Base-by-base conservation (phyloP, 2,888 invertebrate species). In the Papilio elwesi region DNA sequence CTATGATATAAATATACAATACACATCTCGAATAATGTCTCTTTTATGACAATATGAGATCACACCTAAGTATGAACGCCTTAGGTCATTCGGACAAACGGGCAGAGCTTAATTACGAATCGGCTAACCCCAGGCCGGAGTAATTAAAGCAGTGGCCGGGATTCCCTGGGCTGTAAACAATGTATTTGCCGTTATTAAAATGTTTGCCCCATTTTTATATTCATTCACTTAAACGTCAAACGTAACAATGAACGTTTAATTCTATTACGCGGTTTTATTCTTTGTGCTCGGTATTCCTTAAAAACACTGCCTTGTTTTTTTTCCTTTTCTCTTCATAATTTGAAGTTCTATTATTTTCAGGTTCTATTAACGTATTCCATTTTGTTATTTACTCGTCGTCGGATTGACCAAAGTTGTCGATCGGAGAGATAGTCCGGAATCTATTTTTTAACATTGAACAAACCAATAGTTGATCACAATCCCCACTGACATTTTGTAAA, bases 131-230 rank as follows among this genome's bases (percentile, higher is more conserved):
- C 38, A 5, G 68, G 49, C 53, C 69, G 12, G 62, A 73, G 66
- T 73, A 73, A 73, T 73, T 73, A 73, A 73, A 70, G n/a, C 73
- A 65, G 65, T 73, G 66, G 59, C 73, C 70, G 73, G 70, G 66
- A 73, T 73, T 73, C 66, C 66, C 66, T 48, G 67, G 43, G 47
- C 52, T 66, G 55, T 66, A 73, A 73, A 73, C 66, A 66, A 62
- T 62, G 70, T 70, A 70, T 66, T 59, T 49, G 73, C 66, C 66
- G 57, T 70, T 59, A 70, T 73, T 66, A 68, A 73, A 73, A 73
- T 70, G 59, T 70, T 66, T 36, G 59, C 15, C 26, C 70, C 43
- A 66, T 66, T 70, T 57, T 69, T 48, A 59, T 48, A 52, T 65
- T 52, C 65, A 68, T 57, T 49, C 55, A 13, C 15, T 49, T 64